These are phyloP conservation scores for Hystrix brachyura DNA, from an alignment of 2,113 vertebrate genomes.

Conservation along the genomic window DNA sequence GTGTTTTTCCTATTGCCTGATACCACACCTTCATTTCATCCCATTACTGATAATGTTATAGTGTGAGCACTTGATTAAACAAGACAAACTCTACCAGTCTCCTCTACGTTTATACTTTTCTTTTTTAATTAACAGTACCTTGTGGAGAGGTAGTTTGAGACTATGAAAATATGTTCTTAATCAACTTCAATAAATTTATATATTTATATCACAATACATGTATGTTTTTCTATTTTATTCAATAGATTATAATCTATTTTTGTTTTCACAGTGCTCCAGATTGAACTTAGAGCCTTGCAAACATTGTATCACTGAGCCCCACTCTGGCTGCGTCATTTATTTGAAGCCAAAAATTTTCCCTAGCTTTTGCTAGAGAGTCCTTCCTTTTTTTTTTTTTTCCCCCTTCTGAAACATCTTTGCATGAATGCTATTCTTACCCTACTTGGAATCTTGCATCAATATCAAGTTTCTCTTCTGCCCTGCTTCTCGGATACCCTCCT, in stretches of 20 bases:
- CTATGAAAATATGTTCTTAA: constrained; percentile 10
- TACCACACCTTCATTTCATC: neutral
- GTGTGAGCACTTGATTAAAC: neutral
- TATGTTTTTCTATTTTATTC: constrained; percentile 27
- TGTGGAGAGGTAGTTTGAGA: neutral
- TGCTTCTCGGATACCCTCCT: too few relatives aligned
- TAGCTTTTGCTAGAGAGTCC: neutral
- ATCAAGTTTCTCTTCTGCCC: neutral
- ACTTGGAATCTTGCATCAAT: neutral
- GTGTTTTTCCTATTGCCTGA: neutral
- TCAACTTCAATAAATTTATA: neutral
- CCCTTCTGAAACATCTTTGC: neutral
- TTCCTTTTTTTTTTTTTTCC: neutral
- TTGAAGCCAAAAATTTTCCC: neutral
- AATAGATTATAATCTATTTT: neutral
- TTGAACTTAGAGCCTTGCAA: neutral
- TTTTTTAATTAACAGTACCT: neutral
- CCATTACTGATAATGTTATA: neutral
- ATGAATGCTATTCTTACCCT: neutral
- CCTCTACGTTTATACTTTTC: neutral
- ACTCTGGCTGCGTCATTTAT: neutral
- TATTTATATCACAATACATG: neutral
- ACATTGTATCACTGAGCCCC: neutral
- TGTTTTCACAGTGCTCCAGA: neutral
- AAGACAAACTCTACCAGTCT: neutral